phyloP scores from a whole-genome alignment of 2,113 vertebrate species.

The Menura novaehollandiae region DNA sequence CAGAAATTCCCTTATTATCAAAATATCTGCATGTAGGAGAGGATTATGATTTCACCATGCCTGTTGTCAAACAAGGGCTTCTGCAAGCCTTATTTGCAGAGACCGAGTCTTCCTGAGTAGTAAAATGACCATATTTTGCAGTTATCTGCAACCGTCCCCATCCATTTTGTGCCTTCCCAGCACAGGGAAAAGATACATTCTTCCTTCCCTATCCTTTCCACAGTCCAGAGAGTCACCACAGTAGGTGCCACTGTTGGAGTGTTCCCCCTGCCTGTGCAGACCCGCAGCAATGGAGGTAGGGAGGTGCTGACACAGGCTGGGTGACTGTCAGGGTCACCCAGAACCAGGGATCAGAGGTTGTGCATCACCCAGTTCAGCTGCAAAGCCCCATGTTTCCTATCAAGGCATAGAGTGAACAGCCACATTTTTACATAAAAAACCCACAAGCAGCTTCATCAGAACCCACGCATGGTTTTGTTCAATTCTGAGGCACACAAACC shows the following conservation, averaged over 20 bases:
- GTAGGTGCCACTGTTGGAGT: neutral
- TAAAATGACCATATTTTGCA: neutral
- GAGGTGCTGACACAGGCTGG: neutral
- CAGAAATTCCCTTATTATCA: neutral
- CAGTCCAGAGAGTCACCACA: neutral
- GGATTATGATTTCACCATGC: neutral
- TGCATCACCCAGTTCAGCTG: neutral
- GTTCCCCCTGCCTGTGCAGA: neutral
- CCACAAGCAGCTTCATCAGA: neutral
- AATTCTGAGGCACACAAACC: neutral
- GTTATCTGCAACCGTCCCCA: neutral
- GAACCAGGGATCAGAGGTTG: rapidly evolving
- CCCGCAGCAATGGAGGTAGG: neutral
- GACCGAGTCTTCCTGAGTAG: neutral
- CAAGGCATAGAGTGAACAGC: neutral
- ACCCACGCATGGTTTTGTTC: neutral
- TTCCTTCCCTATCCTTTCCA: neutral
- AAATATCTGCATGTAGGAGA: neutral
- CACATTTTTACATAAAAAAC: neutral
- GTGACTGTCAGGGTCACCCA: neutral
- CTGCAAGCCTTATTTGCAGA: neutral
- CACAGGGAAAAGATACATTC: neutral
- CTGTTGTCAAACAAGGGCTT: neutral
- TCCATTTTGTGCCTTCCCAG: neutral
- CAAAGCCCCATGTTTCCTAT: neutral